Evolutionary conservation across 1,140 invertebrate genomes (phyloP), one percentile per base, ranked within the genome.

Genomic region (Psix sp.): DNA sequence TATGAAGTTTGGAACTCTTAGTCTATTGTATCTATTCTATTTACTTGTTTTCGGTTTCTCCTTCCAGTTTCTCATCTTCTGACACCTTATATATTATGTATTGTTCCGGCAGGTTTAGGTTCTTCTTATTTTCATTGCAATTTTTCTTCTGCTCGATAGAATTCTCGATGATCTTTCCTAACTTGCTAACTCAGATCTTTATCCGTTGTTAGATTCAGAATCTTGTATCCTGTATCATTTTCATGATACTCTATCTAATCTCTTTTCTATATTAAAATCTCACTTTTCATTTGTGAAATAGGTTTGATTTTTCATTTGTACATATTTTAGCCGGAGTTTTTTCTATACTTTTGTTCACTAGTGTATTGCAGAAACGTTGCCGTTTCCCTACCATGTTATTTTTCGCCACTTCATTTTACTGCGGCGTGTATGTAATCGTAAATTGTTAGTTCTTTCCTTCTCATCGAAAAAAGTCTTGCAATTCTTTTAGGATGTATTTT

Each of bases 321-420:
- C 82, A 88, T 6, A 78, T 17, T 60, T 87, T 82, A 26, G 76
- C 57, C 10, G 84, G 83, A 16, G 82, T 86, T 35, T 65, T 67
- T 13, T 54, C 49, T 3, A 63, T 42, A 14, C 29, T 45, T 9
- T 56, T 26, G 24, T 46, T 67, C 15, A 21, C 54, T 17, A 70
- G 18, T 48, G 77, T 18, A 39, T 87, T 77, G 76, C 1, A 83
- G 38, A 57, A 84, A 83, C 0, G 62, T 63, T 6, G 82, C 43
- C 6, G 43, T 45, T 57, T 40, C 0, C 20, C 26, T 16, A 57
- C 9, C 5, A 16, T 24, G 13, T 35, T 38, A 14, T 57, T 57
- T 14, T 57, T 57, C 10, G 43, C 43, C 3, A 46, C 43, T 29
- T 26, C 43, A 16, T 46, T 46, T 31, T 46, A 26, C 26, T 46